These are phyloP conservation scores for Poecilia wingei DNA, from an alignment of 2,797 vertebrate genomes.

Conservation along the genomic window DNA sequence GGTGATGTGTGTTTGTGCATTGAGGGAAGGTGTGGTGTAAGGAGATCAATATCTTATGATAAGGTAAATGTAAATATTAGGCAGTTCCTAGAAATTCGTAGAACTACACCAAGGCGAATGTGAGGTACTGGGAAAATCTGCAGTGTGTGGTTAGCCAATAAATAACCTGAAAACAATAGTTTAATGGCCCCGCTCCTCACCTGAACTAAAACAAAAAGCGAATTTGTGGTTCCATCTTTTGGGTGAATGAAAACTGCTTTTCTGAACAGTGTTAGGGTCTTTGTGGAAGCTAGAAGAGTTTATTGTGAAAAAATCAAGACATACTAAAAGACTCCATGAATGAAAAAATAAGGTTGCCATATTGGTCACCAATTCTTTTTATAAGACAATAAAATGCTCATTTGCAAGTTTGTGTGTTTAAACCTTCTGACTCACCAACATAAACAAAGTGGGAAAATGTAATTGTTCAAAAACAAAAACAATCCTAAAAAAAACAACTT, in stretches of 20 bases:
- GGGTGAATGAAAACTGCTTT: not conserved
- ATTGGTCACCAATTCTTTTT: not conserved
- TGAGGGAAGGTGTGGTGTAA: not conserved
- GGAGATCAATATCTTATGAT: not conserved
- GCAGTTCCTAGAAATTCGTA: not conserved
- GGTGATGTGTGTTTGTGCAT: not conserved
- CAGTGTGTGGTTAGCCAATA: not conserved
- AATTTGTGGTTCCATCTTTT: not conserved
- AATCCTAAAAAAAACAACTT: not conserved
- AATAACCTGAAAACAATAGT: not conserved
- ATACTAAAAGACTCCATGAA: not conserved
- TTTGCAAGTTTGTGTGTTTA: not conserved
- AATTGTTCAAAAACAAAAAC: not conserved
- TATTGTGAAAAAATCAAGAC: not conserved
- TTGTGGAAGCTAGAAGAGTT: not conserved
- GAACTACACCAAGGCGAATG: not conserved
- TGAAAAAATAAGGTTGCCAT: not conserved
- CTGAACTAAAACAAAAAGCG: not conserved
- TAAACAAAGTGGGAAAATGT: not conserved
- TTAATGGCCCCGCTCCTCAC: not conserved
- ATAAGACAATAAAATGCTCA: not conserved
- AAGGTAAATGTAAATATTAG: not conserved
- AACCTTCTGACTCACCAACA: no score
- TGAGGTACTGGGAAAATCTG: not conserved
- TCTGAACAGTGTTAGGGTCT: not conserved